Percentiles rank a stretch among this genome's conserved stretches.
These are phyloP conservation scores for Aplysina aerophoba DNA, from an alignment of 37 sponge, comb jelly and placozoan species.

Conservation along the genomic window DNA sequence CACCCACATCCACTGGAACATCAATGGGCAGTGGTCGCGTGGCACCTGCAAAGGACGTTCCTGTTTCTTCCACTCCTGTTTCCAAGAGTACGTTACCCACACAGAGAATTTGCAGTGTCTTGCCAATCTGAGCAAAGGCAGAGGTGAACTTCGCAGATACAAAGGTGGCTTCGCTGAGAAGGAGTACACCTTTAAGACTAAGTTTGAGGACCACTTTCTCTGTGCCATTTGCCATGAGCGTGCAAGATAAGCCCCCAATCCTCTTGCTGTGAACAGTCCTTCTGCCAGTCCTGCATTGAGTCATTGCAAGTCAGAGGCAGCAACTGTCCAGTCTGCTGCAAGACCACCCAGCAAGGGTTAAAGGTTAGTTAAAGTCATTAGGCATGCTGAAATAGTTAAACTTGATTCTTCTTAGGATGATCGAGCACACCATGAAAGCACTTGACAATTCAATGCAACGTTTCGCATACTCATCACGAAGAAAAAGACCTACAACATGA, in stretches of 20 bases:
- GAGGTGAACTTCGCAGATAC: background rate
- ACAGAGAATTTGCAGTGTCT: background rate
- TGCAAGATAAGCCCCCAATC: background rate
- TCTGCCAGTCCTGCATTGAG: background rate
- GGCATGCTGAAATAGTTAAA: no score
- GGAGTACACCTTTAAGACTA: background rate
- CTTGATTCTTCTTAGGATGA: no score
- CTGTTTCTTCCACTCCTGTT: background rate
- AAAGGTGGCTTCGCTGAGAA: background rate
- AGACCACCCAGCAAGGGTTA: no score
- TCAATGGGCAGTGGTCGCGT: background rate
- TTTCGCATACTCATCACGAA: no score
- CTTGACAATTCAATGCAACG: no score
- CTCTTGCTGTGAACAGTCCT: background rate
- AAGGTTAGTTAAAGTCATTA: no score
- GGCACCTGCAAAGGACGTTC: background rate
- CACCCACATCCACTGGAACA: constrained; percentile 5
- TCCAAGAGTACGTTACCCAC: background rate
- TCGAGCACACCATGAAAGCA: no score
- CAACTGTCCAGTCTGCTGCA: background rate
- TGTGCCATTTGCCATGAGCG: background rate
- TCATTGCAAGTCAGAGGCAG: background rate
- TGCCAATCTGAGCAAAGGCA: background rate
- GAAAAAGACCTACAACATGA: no score
- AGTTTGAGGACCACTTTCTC: background rate